Evolutionary conservation across 1,140 invertebrate species (phyloP).

Genomic region (Hestina assimilis): DNA sequence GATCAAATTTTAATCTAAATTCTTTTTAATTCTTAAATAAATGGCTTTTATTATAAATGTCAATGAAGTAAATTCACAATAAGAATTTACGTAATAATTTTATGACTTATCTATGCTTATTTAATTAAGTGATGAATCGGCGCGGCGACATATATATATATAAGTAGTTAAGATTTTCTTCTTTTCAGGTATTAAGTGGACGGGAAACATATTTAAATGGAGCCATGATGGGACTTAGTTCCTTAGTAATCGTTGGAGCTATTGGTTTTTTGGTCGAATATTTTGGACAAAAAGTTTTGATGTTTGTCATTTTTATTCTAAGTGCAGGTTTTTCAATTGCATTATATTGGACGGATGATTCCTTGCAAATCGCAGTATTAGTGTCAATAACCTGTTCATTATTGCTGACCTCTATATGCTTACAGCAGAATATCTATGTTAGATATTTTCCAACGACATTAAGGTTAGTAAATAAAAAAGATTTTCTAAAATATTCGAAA

Average conservation of each 20-base stretch:
- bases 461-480: conserved; percentile 47
- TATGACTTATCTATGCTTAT: no score
- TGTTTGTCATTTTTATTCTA: conserved; percentile 36
- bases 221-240: conserved; percentile 42
- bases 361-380: conserved; percentile 43
- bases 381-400: conserved; percentile 49
- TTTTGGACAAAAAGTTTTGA: conserved; percentile 41
- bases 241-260: conserved; percentile 31
- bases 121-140: no score
- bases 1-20: no score
- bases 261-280: conserved; percentile 36
- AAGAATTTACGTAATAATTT: no score
- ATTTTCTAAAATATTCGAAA: no score
- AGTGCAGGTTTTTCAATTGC: conserved; percentile 31
- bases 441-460: conserved; percentile 50
- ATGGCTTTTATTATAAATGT: no score
- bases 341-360: conserved; percentile 40
- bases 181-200: conserved; percentile 50
- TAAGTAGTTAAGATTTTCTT: no score
- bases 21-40: no score
- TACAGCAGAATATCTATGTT: conserved; percentile 47
- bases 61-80: no score
- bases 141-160: no score
- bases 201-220: conserved; percentile 50
- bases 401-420: conserved; percentile 44